Base-by-base conservation (phyloP, 2,113 vertebrate species). In the Jacana jacana region DNA sequence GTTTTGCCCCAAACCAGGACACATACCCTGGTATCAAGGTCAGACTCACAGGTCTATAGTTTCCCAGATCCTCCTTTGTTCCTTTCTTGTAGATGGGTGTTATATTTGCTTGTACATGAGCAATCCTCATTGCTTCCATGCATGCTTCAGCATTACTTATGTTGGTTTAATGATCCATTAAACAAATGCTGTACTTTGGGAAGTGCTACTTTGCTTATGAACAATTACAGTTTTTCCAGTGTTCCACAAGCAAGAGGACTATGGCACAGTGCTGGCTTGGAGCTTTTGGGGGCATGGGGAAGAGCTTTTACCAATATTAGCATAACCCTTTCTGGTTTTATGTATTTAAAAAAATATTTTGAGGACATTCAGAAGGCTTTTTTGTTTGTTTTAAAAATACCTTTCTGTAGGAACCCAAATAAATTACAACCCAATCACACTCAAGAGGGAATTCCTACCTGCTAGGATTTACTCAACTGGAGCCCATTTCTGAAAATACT, bases 141-240 rank as follows among this genome's bases (percentile, higher is more conserved):
- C 78, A 20, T 88, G 82, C 89, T 81, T 94, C 86, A 86, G 81
- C 1, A 17, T 97, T 97, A 95, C 96, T 97, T 96, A 91, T 95
- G 80, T 92, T 35, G 65, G 91, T 93, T 96, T 95, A 97, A 97
- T 6, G 81, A 97, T 65, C 93, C 93, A 88, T 97, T 95, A 84
- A 96, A 89, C 84, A 93, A 95, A 92, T 94, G 93, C 91, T 93
- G 94, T 96, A 96, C 95, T 95, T 97, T 31, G 44, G 70, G 72
- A 97, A 97, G 88, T 73, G 88, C 64, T 92, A 77, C 73, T 94
- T 83, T 27, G 66, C 70, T 91, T 73, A 51, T 33, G 86, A 94
- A 92, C 93, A 86, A 72, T 91, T 94, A 88, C 76, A 89, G 81
- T 64, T 92, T 61, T 71, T 65, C 60, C 78, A 77, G 39, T 1